These are phyloP conservation scores for Mohoua ochrocephala DNA, from an alignment of 2,113 vertebrate genomes.

Conservation along the genomic window DNA sequence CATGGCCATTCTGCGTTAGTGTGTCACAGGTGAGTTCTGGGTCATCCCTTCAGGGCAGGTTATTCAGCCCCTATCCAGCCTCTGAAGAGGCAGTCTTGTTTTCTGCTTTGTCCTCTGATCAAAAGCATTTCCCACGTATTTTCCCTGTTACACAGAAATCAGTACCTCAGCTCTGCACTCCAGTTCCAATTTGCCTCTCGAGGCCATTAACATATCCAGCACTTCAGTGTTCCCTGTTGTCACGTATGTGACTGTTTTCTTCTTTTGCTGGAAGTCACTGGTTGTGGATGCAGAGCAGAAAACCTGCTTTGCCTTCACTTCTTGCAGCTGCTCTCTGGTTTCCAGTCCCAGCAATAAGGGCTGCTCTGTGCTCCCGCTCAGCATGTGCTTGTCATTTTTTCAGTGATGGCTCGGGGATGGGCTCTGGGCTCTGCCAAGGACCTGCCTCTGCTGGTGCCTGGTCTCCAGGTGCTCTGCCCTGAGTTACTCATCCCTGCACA, in stretches of 20 bases:
- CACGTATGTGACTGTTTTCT: background rate
- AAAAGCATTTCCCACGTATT: background rate
- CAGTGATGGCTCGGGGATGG: accelerated
- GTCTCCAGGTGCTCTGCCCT: background rate
- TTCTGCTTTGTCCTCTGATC: background rate
- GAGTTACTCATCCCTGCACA: background rate
- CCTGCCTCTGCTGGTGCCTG: background rate
- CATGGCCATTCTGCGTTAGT: background rate
- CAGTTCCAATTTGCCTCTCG: accelerated
- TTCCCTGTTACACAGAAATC: background rate
- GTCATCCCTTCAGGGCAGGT: background rate
- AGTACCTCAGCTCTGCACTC: background rate
- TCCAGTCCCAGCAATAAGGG: background rate
- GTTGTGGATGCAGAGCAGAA: background rate
- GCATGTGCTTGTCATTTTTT: background rate
- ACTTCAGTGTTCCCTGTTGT: background rate
- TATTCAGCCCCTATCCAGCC: background rate
- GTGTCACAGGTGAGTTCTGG: background rate
- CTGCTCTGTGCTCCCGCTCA: background rate
- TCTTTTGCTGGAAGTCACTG: background rate
- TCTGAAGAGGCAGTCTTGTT: background rate
- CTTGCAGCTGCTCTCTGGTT: background rate
- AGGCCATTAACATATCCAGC: background rate
- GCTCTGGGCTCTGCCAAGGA: background rate
- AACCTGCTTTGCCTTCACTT: background rate